phyloP scores from a whole-genome alignment of 1,140 invertebrate genomes.

The Heliconius hermathena region DNA sequence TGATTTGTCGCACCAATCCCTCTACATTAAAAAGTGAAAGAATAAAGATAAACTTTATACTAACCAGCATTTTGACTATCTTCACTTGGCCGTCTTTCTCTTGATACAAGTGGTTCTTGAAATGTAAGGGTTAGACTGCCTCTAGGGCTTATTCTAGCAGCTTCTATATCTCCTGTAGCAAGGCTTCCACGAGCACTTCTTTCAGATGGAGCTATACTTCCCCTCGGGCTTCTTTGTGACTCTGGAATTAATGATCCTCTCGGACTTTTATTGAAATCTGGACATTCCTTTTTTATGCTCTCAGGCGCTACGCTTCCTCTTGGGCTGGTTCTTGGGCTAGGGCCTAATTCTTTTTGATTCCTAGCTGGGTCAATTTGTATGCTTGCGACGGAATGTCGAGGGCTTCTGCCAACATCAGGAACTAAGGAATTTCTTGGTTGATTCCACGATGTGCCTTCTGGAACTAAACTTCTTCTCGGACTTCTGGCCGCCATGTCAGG shows the following conservation, averaged over 20 bases:
- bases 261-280: conserved; percentile 82
- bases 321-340: conserved; percentile 82
- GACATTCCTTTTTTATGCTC: conserved; percentile 68
- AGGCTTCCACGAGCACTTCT: conserved; percentile 78
- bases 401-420: conserved; percentile 80
- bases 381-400: conserved; percentile 83
- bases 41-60: conserved; percentile 27
- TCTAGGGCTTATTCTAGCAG: conserved; percentile 80
- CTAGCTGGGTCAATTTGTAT: conserved; percentile 76
- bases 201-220: conserved; percentile 81
- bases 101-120: conserved; percentile 83
- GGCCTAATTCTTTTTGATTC: conserved; percentile 85
- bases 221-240: conserved; percentile 83
- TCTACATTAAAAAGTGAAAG: background rate
- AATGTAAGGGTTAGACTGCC: conserved; percentile 83
- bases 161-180: conserved; percentile 76
- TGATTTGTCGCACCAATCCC: too few species aligned
- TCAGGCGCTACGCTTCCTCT: conserved; percentile 84
- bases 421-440: conserved; percentile 76
- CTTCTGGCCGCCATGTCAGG: conserved; percentile 81
- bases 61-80: conserved; percentile 76
- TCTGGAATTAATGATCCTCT: conserved; percentile 84
- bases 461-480: conserved; percentile 84
- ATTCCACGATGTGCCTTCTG: conserved; percentile 81
- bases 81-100: conserved; percentile 83